A percentile compares a stretch with the other conserved stretches of the same genome.
phyloP scores from a whole-genome alignment of 2,888 invertebrate species.

The Autographa pulchrina region DNA sequence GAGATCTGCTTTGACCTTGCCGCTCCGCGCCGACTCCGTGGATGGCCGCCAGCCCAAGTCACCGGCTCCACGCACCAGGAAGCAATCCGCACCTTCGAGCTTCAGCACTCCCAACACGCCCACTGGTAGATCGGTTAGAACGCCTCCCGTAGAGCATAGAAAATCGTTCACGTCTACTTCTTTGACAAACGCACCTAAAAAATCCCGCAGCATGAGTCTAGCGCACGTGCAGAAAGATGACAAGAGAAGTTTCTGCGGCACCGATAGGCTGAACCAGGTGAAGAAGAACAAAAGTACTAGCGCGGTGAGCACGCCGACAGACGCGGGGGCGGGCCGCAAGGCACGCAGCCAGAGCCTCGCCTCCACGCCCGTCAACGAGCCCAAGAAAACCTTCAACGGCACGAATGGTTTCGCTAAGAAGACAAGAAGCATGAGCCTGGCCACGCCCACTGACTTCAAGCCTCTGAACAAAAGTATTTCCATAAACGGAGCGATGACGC shows the following conservation, averaged over 20 bases:
- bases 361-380: constrained; percentile 76
- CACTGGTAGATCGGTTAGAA: constrained; percentile 71
- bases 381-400: constrained; percentile 68
- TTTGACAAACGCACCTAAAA: constrained; percentile 74
- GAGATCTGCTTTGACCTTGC: constrained; percentile 75
- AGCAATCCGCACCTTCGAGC: constrained; percentile 82
- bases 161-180: constrained; percentile 75
- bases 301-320: constrained; percentile 74
- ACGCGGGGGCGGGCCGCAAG: constrained; percentile 59
- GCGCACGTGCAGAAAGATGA: constrained; percentile 71
- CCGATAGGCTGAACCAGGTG: constrained; percentile 73
- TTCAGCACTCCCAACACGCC: constrained; percentile 79
- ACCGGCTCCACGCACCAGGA: constrained; percentile 71
- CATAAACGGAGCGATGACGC: constrained; percentile 77
- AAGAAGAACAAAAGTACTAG: constrained; percentile 67
- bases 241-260: constrained; percentile 75
- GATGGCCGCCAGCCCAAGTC: constrained; percentile 56
- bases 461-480: constrained; percentile 75
- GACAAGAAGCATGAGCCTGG: constrained; percentile 84
- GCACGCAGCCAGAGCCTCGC: constrained; percentile 83
- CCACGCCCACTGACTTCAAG: constrained; percentile 69
- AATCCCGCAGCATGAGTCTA: constrained; percentile 83
- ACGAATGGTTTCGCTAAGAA: constrained; percentile 75
- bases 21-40: constrained; percentile 69
- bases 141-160: constrained; percentile 74